phyloP scores from a whole-genome alignment of 2,113 vertebrate genomes.

The Solea senegalensis region DNA sequence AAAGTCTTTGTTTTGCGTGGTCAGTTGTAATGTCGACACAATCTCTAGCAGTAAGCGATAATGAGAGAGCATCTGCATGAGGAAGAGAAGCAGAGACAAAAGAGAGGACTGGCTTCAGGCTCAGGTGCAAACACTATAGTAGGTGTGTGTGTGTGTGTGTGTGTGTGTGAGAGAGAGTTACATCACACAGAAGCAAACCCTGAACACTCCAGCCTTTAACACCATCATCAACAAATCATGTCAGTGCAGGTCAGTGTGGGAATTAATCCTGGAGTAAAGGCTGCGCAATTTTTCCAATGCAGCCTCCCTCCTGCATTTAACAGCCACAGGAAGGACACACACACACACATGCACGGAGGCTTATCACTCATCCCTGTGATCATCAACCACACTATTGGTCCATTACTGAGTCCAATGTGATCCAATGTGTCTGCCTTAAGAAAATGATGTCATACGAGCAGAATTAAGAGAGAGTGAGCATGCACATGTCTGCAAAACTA shows the following conservation, averaged over 20 bases:
- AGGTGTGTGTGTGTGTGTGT: background rate
- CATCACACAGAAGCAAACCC: conserved; percentile 54
- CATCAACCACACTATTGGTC: too few species aligned
- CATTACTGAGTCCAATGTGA: too few species aligned
- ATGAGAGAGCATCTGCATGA: too few species aligned
- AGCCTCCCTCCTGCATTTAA: background rate
- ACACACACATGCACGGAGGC: too few species aligned
- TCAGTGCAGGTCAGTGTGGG: conserved; percentile 19
- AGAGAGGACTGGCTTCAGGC: conserved; percentile 28
- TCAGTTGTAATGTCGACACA: too few species aligned
- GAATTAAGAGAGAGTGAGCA: too few species aligned
- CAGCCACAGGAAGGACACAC: background rate
- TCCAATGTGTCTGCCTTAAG: too few species aligned
- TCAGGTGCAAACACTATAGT: conserved; percentile 47
- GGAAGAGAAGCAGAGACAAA: conserved; percentile 37
- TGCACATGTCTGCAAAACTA: too few species aligned
- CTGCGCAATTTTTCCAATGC: conserved; percentile 28
- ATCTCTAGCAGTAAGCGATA: too few species aligned
- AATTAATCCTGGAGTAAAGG: background rate
- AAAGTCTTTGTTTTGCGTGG: too few species aligned
- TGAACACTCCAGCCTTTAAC: conserved; percentile 29
- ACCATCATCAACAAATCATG: conserved; percentile 15
- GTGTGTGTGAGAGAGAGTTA: conserved; percentile 33
- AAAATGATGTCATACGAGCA: too few species aligned
- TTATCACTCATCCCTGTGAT: too few species aligned